Evolutionary conservation across 1,140 invertebrate species (phyloP).

Genomic region (Drosophila chauvacae): DNA sequence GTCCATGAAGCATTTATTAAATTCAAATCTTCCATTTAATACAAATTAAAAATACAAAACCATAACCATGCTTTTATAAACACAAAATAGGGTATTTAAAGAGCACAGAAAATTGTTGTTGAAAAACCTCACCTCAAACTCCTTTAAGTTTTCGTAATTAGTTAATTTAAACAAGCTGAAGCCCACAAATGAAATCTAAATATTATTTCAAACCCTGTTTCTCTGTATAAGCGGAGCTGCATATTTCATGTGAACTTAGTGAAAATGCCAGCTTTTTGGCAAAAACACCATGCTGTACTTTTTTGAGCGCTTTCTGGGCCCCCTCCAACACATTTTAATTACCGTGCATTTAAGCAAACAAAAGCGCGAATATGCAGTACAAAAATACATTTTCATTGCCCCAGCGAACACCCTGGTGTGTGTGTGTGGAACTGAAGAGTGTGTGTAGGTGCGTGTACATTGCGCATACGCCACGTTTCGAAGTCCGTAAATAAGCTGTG

Average conservation of each 20-base stretch:
- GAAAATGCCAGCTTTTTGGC: constrained; percentile 11
- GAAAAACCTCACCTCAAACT: background rate
- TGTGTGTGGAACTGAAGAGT: background rate
- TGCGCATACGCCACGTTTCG: constrained; percentile 44
- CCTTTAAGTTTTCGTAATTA: background rate
- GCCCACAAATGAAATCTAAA: constrained; percentile 6
- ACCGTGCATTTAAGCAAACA: constrained; percentile 71
- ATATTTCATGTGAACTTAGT: constrained; percentile 18
- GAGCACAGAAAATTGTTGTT: background rate
- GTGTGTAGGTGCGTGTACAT: constrained; percentile 17
- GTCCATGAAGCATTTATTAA: too few species aligned
- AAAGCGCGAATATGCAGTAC: constrained; percentile 50
- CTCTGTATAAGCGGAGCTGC: background rate
- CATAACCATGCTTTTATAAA: background rate
- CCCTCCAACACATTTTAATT: constrained; percentile 61
- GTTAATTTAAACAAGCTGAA: background rate
- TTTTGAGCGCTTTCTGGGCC: constrained; percentile 6
- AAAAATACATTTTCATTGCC: constrained; percentile 65
- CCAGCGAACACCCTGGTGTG: background rate
- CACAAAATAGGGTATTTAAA: background rate
- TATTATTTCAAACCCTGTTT: constrained; percentile 5
- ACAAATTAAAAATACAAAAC: background rate
- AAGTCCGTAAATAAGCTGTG: constrained; percentile 66
- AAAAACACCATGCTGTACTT: constrained; percentile 9
- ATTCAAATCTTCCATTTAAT: background rate